These are phyloP conservation scores for Python bivittatus DNA, from an alignment of 2,113 vertebrate species.

Conservation along the genomic window DNA sequence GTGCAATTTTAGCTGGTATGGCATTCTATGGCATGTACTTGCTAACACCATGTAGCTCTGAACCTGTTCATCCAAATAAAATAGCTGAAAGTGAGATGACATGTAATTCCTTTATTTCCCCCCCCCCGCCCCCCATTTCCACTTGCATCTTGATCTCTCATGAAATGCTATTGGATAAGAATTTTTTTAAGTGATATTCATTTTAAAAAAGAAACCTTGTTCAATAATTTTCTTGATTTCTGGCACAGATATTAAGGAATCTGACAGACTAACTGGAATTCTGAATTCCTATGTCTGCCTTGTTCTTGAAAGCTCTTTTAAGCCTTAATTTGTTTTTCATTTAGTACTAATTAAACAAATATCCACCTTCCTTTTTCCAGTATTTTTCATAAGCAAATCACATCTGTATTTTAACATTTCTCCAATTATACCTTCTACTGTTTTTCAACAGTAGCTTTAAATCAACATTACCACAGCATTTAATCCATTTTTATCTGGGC, in stretches of 20 bases:
- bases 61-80: neutral
- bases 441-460: neutral
- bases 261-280: neutral
- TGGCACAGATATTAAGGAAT: neutral
- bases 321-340: neutral
- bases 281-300: neutral
- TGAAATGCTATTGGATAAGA: neutral
- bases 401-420: neutral
- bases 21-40: neutral
- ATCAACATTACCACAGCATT: neutral
- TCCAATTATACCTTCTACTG: neutral
- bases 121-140: neutral
- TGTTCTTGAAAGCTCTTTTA: neutral
- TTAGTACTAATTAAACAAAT: neutral
- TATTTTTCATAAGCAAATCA: neutral
- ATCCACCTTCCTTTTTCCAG: neutral
- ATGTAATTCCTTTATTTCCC: neutral
- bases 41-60: neutral
- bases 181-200: neutral
- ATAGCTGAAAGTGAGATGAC: neutral
- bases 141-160: neutral
- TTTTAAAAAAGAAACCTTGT: neutral
- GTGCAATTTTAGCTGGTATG: neutral
- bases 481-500: neutral
- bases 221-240: neutral